Evolutionary conservation across 2,113 vertebrate species (phyloP).

Genomic region (Riparia riparia): DNA sequence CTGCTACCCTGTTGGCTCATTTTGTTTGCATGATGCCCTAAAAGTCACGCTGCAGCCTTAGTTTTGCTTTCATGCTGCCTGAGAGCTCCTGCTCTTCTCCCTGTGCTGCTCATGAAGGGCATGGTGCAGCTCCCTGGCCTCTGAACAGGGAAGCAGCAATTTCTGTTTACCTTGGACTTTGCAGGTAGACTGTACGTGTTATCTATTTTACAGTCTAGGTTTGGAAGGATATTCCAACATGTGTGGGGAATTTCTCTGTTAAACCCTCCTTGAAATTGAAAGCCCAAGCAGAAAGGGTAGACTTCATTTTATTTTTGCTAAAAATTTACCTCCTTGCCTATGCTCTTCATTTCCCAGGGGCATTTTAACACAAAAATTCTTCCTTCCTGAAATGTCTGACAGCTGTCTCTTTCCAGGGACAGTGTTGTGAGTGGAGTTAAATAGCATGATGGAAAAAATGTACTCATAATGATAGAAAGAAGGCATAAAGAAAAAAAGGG

Average conservation of each 20-base stretch:
- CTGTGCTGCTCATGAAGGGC: neutral
- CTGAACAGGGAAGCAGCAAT: neutral
- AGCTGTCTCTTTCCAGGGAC: neutral
- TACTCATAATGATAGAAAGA: neutral
- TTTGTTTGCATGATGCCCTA: neutral
- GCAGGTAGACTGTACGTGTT: neutral
- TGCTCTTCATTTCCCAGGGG: neutral
- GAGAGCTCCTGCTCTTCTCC: neutral
- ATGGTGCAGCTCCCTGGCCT: neutral
- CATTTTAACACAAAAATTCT: neutral
- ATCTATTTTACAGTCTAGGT: neutral
- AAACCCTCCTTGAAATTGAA: neutral
- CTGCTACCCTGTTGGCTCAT: neutral
- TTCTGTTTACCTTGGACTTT: neutral
- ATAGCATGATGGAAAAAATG: neutral
- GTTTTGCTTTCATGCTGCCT: neutral
- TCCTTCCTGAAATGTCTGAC: neutral
- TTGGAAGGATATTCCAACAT: neutral
- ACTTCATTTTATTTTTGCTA: neutral
- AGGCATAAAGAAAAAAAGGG: neutral
- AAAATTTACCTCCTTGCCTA: neutral
- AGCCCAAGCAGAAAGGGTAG: neutral
- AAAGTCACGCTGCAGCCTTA: neutral
- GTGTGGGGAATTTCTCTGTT: neutral
- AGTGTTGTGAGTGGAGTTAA: neutral